Conservation (phyloP, 2,888 invertebrate species). For the Trichopoda pennipes region DNA sequence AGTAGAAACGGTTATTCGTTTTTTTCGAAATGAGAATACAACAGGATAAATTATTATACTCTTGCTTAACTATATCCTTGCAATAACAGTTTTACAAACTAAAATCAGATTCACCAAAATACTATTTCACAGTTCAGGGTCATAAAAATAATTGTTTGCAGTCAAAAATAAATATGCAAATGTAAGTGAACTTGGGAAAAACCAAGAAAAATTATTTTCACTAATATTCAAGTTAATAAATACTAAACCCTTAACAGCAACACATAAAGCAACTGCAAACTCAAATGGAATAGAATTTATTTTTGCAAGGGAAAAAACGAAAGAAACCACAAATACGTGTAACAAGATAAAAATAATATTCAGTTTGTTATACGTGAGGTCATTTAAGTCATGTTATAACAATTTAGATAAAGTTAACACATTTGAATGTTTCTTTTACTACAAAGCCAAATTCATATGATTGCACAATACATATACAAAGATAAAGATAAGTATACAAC, state of each 20-base stretch:
- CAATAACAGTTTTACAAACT: too few species aligned
- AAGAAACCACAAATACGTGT: neutral
- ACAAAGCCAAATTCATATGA: slow-evolving; percentile 10
- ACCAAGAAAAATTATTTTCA: too few species aligned
- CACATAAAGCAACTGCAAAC: neutral
- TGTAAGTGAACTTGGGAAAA: too few species aligned
- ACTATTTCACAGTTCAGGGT: too few species aligned
- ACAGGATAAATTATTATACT: too few species aligned
- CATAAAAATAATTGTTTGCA: too few species aligned
- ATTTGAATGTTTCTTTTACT: slow-evolving; percentile 67
- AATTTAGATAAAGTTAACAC: slow-evolving; percentile 80
- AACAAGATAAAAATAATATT: slow-evolving; percentile 36
- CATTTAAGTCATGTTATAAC: slow-evolving; percentile 77
- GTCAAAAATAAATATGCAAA: too few species aligned
- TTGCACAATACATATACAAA: slow-evolving; percentile 34
- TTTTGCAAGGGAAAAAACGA: neutral
- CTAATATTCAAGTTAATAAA: too few species aligned
- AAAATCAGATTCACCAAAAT: too few species aligned
- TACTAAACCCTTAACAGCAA: neutral
- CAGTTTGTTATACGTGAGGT: slow-evolving; percentile 75
- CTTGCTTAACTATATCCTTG: too few species aligned
- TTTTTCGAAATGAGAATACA: too few species aligned
- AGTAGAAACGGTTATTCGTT: too few species aligned
- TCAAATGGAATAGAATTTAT: slow-evolving; percentile 1
- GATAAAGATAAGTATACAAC: neutral